phyloP scores from a whole-genome alignment of 2,888 invertebrate species.

The Halocaridina rubra region DNA sequence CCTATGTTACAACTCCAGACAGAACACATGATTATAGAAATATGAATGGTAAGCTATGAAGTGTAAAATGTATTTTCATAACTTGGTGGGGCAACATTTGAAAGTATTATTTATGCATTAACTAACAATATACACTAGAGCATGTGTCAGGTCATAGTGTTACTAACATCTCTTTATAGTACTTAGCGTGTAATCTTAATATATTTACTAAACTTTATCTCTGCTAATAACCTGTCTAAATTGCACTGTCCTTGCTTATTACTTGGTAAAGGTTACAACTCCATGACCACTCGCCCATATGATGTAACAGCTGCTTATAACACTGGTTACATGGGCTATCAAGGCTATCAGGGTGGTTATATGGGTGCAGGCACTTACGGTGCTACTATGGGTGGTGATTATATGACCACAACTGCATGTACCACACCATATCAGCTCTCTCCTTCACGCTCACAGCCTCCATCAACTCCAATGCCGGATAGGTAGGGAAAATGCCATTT shows the following conservation, averaged over 20 bases:
- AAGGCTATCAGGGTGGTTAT: conserved; percentile 63
- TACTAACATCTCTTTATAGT: too few species aligned
- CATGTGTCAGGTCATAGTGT: too few species aligned
- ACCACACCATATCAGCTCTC: conserved; percentile 63
- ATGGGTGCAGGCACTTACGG: conserved; percentile 62
- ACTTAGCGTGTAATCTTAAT: too few species aligned
- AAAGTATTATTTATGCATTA: too few species aligned
- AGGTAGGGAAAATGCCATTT: too few species aligned
- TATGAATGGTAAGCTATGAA: conserved; percentile 55
- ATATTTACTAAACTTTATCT: too few species aligned
- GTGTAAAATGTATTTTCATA: too few species aligned
- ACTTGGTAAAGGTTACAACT: conserved; percentile 63
- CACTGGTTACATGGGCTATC: conserved; percentile 63
- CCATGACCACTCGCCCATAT: conserved; percentile 63
- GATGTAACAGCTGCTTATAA: conserved; percentile 63
- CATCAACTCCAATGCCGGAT: conserved; percentile 61
- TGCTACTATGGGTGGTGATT: conserved; percentile 59
- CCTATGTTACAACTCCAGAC: conserved; percentile 51
- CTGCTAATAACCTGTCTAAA: too few species aligned
- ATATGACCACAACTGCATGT: conserved; percentile 61
- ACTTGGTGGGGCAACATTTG: too few species aligned
- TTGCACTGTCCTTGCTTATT: too few species aligned
- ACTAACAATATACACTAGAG: too few species aligned
- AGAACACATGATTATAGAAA: conserved; percentile 60
- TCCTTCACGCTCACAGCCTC: conserved; percentile 62